A percentile compares a stretch with the other conserved stretches of the same genome.
Evolutionary conservation across 2,797 vertebrate species (phyloP).

Genomic region (Enteromius mattozi): DNA sequence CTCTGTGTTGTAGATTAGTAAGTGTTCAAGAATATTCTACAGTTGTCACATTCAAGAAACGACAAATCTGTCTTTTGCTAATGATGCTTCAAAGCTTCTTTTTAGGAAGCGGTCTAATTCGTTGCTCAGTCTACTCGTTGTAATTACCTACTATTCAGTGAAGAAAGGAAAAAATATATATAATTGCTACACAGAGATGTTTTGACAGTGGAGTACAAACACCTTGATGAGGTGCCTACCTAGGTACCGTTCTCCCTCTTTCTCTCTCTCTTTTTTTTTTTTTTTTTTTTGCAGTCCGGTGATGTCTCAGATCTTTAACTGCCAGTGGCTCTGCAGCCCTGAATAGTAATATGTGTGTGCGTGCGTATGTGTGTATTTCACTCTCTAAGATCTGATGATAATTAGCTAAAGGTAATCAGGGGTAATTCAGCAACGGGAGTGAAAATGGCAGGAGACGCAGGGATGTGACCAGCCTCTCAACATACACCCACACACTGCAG

Average conservation of each 20-base stretch:
- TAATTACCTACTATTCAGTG: constrained; percentile 58
- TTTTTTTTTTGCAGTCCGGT: constrained; percentile 26
- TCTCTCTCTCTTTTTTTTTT: constrained; percentile 14
- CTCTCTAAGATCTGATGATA: constrained; percentile 67
- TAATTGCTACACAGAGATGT: constrained; percentile 57
- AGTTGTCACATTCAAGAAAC: constrained; percentile 17
- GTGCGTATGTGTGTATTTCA: constrained; percentile 44
- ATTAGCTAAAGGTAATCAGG: constrained; percentile 67
- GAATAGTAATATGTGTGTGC: constrained; percentile 53
- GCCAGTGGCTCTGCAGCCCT: constrained; percentile 48
- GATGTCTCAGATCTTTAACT: constrained; percentile 52
- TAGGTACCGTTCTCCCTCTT: constrained; percentile 32
- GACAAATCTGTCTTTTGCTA: constrained; percentile 45
- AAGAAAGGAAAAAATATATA: constrained; percentile 37
- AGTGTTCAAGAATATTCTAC: constrained; percentile 2
- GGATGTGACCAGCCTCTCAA: constrained; percentile 85
- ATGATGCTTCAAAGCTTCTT: constrained; percentile 54
- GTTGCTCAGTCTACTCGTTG: constrained; percentile 37
- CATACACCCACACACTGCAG: constrained; percentile 77
- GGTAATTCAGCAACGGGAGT: constrained; percentile 61
- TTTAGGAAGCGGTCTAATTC: constrained; percentile 46
- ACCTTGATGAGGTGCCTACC: constrained; percentile 50
- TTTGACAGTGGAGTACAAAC: constrained; percentile 54
- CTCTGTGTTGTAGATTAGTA: background rate
- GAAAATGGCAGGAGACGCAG: constrained; percentile 68